These are phyloP conservation scores for Chunga burmeisteri DNA, from an alignment of 2,113 vertebrate species.

Conservation along the genomic window DNA sequence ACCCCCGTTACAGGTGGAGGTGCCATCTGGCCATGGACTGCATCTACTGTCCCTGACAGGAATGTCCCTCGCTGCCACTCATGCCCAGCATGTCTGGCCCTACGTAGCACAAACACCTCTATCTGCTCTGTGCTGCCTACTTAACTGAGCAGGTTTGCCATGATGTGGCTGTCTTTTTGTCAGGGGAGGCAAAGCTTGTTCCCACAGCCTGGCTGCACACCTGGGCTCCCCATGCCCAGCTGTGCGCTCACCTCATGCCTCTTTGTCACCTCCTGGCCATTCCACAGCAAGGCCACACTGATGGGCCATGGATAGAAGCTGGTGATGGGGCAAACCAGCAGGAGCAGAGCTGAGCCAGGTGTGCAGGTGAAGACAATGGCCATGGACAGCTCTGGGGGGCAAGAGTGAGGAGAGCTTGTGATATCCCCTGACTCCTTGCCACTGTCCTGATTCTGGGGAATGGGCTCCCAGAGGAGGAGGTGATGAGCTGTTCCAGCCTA, in stretches of 20 bases:
- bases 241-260: background rate
- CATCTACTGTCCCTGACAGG: background rate
- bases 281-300: background rate
- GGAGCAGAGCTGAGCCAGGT: background rate
- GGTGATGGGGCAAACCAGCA: background rate
- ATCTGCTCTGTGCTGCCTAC: background rate
- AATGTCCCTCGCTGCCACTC: background rate
- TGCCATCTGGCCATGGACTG: background rate
- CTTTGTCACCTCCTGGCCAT: background rate
- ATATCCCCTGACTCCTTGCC: background rate
- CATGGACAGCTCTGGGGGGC: background rate
- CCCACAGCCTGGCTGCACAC: background rate
- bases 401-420: background rate
- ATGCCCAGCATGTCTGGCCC: background rate
- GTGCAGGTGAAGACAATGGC: fast-evolving
- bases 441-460: background rate
- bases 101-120: background rate
- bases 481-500: background rate
- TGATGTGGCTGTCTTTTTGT: fast-evolving
- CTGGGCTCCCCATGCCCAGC: background rate
- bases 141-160: background rate
- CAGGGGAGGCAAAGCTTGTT: background rate
- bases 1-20: background rate
- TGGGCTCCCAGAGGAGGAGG: background rate
- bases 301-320: background rate